A percentile compares a stretch with the other conserved stretches of the same genome.
These are phyloP conservation scores for Osmerus eperlanus DNA, from an alignment of 2,113 vertebrate species.

Conservation along the genomic window DNA sequence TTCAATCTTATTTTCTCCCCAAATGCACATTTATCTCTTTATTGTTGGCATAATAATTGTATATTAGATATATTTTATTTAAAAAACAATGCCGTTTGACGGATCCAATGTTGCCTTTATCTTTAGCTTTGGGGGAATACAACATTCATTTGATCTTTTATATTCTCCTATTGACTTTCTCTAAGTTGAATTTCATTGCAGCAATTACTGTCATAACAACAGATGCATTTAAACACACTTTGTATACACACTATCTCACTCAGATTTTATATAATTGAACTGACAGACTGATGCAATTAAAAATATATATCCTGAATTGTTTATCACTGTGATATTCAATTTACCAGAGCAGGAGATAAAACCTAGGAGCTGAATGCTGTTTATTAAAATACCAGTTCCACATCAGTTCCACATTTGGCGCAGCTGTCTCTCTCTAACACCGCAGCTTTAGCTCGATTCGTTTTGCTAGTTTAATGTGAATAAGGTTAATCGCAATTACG, in stretches of 20 bases:
- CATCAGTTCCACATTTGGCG: slow-evolving; percentile 21
- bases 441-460: slow-evolving; percentile 19
- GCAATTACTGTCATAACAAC: slow-evolving; percentile 21
- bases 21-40: slow-evolving; percentile 38
- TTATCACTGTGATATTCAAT: background rate
- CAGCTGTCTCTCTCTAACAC: slow-evolving; percentile 23
- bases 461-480: slow-evolving; percentile 30
- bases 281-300: background rate
- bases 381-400: slow-evolving; percentile 15
- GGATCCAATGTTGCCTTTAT: slow-evolving; percentile 17
- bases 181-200: too few species aligned
- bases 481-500: slow-evolving; percentile 36
- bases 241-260: background rate
- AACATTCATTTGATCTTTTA: slow-evolving; percentile 26
- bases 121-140: slow-evolving; percentile 32
- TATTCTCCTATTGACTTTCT: slow-evolving; percentile 8
- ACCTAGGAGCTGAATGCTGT: background rate
- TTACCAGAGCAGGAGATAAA: background rate
- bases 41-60: slow-evolving; percentile 47
- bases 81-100: slow-evolving; percentile 45
- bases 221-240: too few species aligned
- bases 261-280: background rate
- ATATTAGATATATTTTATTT: slow-evolving; percentile 56
- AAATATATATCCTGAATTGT: background rate
- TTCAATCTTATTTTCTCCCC: slow-evolving; percentile 52